phyloP scores from a whole-genome alignment of 2,888 invertebrate species.

The Drosophila ezoana region DNA sequence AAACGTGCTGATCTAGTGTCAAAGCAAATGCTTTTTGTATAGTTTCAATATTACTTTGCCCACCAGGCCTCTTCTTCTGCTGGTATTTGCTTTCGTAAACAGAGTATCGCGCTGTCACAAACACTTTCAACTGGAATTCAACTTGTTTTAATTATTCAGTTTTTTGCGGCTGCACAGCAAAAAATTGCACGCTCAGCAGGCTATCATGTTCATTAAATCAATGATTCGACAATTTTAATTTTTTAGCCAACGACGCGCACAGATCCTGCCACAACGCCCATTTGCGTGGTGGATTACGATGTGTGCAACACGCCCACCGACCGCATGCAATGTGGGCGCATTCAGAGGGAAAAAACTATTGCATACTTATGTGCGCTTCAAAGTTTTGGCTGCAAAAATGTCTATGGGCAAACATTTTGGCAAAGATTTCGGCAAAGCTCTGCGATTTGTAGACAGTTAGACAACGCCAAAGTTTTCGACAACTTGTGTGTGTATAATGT shows the following conservation, averaged over 20 bases:
- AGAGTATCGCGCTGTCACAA: neutral
- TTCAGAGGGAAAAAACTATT: constrained; percentile 50
- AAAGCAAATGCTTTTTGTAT: too few species aligned
- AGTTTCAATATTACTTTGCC: neutral
- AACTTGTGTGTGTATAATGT: constrained; percentile 10
- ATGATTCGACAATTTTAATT: constrained; percentile 61
- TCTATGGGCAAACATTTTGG: constrained; percentile 78
- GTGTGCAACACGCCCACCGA: constrained; percentile 30
- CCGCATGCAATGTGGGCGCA: constrained; percentile 61
- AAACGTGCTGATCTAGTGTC: neutral
- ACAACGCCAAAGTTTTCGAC: constrained; percentile 67
- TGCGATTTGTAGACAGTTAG: constrained; percentile 80
- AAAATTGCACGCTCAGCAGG: constrained; percentile 34
- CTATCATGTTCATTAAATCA: constrained; percentile 51
- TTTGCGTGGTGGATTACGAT: constrained; percentile 43
- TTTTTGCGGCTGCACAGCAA: constrained; percentile 6
- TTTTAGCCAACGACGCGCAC: constrained; percentile 12
- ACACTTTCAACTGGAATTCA: too few species aligned
- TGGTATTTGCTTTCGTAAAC: neutral
- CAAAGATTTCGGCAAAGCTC: constrained; percentile 77
- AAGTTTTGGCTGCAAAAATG: constrained; percentile 65
- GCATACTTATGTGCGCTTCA: constrained; percentile 65
- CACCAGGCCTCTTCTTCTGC: too few species aligned
- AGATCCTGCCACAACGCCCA: neutral
- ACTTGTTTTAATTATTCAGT: constrained; percentile 17